Evolutionary conservation across 2,888 invertebrate genomes (phyloP), one percentile per base, ranked within the genome.

Genomic region (Adineta ricciae): DNA sequence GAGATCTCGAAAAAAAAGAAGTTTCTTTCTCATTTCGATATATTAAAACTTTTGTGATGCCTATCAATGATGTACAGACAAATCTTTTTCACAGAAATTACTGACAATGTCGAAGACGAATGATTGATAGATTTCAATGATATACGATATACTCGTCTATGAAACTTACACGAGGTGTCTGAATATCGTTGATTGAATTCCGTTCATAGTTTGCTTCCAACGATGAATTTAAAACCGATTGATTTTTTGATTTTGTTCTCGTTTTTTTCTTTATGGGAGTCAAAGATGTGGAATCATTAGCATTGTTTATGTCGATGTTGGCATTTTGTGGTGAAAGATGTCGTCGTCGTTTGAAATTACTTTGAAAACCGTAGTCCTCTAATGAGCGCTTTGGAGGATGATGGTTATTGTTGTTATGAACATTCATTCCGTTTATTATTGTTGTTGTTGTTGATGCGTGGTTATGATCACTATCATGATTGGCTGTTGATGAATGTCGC

Each of bases 201-300:
- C 21, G 38, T 38, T 73, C 73, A 38, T 73, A 9, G 24, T 73
- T 41, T 7, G 36, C 38, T 21, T 21, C 73, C 36, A 24, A 38
- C 21, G 73, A 36, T 73, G 36, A 21, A 38, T 73, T 73, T 24
- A 38, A 41, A 2, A 41, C 38, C 19, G 36, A 38, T 73, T 38
- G 36, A 41, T 73, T 73, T 73, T 73, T 73, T 38, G 73, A 38
- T 73, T 73, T 73, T 21, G 73, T 73, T 73, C 73, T 32, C 38
- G 38, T 73, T 73, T 36, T 73, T 36, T 73, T 38, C 38, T 41
- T 73, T 21, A 24, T 19, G 21, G 38, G 19, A 24, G 38, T 36
- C 21, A 38, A 24, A 38, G 56, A 56, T 27, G 32, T 27, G n/a
- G 56, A 38, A 21, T 73, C 38, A 73, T 21, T 38, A 73, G 36